Conservation (phyloP, 1,140 invertebrate species). For the Panagrolaimus sp. region DNA sequence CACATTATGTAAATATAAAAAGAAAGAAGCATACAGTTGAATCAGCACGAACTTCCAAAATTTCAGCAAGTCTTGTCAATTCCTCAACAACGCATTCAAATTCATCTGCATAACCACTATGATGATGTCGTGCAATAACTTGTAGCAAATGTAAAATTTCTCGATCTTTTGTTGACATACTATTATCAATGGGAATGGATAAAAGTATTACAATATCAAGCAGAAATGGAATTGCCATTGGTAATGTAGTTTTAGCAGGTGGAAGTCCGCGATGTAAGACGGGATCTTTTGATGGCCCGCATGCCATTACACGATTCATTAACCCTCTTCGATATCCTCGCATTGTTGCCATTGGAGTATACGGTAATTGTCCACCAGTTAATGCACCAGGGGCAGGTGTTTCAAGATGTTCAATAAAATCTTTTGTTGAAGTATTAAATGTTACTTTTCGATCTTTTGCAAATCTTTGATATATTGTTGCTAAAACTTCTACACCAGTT, state of each 20-base stretch:
- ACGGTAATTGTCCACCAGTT: constrained; percentile 2
- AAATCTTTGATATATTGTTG: not conserved
- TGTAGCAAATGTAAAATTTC: not conserved
- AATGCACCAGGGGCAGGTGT: not conserved
- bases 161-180: constrained; percentile 1
- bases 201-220: not conserved
- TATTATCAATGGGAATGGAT: not conserved
- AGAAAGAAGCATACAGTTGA: not conserved
- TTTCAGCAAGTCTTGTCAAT: not conserved
- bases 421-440: not conserved
- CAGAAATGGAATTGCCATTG: not conserved
- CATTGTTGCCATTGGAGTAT: not conserved
- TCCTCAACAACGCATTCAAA: constrained; percentile 2
- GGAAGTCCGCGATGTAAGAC: not conserved
- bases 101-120: not conserved
- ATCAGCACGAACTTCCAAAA: not conserved
- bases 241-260: not conserved
- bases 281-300: not conserved
- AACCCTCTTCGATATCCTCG: not conserved
- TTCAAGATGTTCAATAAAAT: constrained; percentile 10
- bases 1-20: too few species aligned
- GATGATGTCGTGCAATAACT: constrained; percentile 4
- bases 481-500: not conserved
- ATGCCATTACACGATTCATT: not conserved
- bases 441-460: constrained; percentile 2